A percentile compares a stretch with the other conserved stretches of the same genome.
phyloP scores from a whole-genome alignment of 2,113 vertebrate species.

The Calidris pygmaea region DNA sequence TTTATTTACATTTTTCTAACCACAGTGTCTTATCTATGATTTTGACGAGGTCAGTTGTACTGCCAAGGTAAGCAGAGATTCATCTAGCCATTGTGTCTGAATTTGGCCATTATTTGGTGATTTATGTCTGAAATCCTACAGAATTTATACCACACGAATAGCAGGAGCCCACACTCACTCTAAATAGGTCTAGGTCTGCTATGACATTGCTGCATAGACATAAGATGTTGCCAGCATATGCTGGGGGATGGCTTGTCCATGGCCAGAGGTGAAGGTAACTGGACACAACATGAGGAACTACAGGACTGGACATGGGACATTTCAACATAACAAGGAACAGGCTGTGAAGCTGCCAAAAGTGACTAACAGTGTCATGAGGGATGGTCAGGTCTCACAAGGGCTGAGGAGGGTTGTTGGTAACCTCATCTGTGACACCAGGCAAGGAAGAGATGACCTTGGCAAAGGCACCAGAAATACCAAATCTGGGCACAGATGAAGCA shows the following conservation, averaged over 20 bases:
- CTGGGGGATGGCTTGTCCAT: not conserved
- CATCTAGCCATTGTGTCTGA: not conserved
- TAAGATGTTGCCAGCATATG: not conserved
- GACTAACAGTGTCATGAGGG: not conserved
- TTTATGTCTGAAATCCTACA: not conserved
- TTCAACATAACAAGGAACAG: not conserved
- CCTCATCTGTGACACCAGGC: not conserved
- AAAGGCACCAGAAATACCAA: not conserved
- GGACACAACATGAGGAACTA: not conserved
- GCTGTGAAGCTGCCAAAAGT: not conserved
- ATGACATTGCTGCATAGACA: not conserved
- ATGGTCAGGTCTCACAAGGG: not conserved
- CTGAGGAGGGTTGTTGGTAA: not conserved
- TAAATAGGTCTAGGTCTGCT: not conserved
- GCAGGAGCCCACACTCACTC: not conserved
- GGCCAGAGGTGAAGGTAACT: not conserved
- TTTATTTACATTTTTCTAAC: not conserved
- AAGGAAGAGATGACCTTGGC: not conserved
- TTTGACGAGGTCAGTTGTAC: not conserved
- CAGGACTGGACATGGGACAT: fast-evolving
- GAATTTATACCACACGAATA: not conserved
- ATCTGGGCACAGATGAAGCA: not conserved
- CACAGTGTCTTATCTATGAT: not conserved
- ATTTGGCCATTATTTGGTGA: not conserved
- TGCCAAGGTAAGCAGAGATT: not conserved